Base-by-base conservation (phyloP, 2,113 vertebrate species). In the Scytalopus superciliaris region DNA sequence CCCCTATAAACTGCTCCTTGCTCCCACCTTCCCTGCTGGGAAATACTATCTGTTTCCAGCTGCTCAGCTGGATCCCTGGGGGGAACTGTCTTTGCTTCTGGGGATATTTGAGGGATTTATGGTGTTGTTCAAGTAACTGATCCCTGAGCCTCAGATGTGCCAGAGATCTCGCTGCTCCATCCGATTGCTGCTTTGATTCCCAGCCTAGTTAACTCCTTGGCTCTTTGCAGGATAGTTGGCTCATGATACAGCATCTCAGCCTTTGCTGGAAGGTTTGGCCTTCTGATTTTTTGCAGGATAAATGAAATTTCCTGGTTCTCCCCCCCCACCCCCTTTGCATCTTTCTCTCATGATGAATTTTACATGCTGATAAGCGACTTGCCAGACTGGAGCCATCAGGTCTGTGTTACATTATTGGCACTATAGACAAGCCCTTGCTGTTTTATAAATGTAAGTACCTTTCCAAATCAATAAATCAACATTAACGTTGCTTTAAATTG, bases 401-500 rank as follows among this genome's bases (percentile, higher is more conserved):
- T 40, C 75, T 53, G 50, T 15, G 44, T 75, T 52, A 16, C 35
- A 1, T 81, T 84, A 94, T 66, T 84, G 92, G 69, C 76, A 81
- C 64, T 56, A 59, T 13, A 77, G 90, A 92, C 83, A 81, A 68
- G 83, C 60, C 85, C 56, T 81, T n/a, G 68, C 83, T 92, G 83
- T 56, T 92, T 89, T 92, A 86, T 91, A 78, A 92, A 90, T 86
- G 83, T 44, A 59, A 93, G 84, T 79, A 95, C 90, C 89, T 97
- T 95, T 95, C 97, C 96, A 91, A 92, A 97, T 94, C 94, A 96
- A 98, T 97, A 97, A 97, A 97, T 98, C 98, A 98, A 12, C 89
- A 82, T 96, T 94, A 97, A 97, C 37, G 44, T 88, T 63, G 82
- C 78, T 96, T 97, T 95, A 94, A 97, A 95, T 94, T 76, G 92